Conservation (phyloP, 2,888 invertebrate species). For the Andrena bicolor region DNA sequence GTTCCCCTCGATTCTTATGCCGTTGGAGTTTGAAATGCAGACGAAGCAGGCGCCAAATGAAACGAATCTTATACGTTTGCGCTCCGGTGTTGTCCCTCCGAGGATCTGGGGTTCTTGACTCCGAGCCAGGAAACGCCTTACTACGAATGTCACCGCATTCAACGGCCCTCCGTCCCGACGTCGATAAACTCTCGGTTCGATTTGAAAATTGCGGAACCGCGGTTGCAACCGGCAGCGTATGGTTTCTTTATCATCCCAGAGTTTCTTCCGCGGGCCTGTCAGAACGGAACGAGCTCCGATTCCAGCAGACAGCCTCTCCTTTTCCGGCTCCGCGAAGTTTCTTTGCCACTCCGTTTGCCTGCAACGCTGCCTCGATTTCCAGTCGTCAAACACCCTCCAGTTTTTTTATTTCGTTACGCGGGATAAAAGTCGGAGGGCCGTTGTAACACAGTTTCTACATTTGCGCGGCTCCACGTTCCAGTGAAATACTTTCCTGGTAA, state of each 20-base stretch:
- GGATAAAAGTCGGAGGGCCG: background rate
- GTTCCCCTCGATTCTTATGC: constrained; percentile 29
- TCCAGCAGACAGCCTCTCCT: constrained; percentile 9
- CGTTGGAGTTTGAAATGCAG: constrained; percentile 44
- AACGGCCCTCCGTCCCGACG: constrained; percentile 32
- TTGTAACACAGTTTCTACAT: constrained; percentile 13
- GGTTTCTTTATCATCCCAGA: background rate
- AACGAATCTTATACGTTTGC: constrained; percentile 49
- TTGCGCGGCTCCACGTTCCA: background rate
- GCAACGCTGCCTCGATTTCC: background rate
- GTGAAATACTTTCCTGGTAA: background rate
- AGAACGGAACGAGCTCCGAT: background rate
- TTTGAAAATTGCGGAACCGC: constrained; percentile 3
- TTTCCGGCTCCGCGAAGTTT: background rate
- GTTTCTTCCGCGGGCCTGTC: constrained; percentile 11
- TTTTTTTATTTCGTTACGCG: background rate
- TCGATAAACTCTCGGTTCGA: constrained; percentile 37
- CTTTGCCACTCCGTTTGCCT: background rate
- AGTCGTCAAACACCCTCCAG: background rate
- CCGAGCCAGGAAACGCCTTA: constrained; percentile 34
- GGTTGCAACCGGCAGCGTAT: background rate
- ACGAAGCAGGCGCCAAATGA: constrained; percentile 34
- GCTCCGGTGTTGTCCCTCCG: constrained; percentile 35
- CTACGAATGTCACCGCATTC: constrained; percentile 16
- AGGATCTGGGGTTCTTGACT: constrained; percentile 38